Evolutionary conservation across 2,113 vertebrate genomes (phyloP), one percentile per base, ranked within the genome.

Genomic region (Chaenogobius annularis): DNA sequence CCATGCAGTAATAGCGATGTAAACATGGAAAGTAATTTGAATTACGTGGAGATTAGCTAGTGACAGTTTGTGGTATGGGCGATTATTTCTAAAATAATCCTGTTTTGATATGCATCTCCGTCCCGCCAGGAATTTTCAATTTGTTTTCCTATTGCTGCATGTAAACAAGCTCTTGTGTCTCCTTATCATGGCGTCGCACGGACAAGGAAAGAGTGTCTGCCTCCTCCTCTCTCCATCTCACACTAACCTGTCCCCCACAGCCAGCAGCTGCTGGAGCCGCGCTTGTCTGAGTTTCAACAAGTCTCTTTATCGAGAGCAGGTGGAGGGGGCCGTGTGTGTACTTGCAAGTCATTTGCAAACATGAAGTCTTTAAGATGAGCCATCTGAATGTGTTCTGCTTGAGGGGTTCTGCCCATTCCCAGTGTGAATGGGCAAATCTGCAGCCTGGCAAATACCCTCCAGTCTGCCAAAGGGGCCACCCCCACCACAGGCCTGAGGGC

Each of bases 11-110:
- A 92, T 93, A 78, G 85, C 89, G 93, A 93, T 92, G 91, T 92
- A 93, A 94, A 93, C 92, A 93, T 87, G 83, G 85, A 89, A 92
- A 92, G 91, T 92, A 92, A 94, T 94, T 94, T 93, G 87, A 94
- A 93, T 94, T 93, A 94, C 93, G 89, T 94, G 88, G 89, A 94
- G 93, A 94, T 94, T 93, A 94, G 93, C 90, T 86, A 83, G 87
- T 90, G 90, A 92, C 88, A 91, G 90, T 91, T 91, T 92, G 90
- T 92, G 91, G 92, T 86, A 87, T 87, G 84, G 87, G 71, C 82
- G 93, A 94, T 94, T 93, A 93, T 94, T 93, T 93, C 90, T 86
- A 93, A 92, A 93, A 94, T 94, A 93, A 93, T 94, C 92, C 92
- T 92, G 90, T 93, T 94, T 93, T 93, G 93, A 94, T 94, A 94